Percentiles rank a stretch among this genome's conserved stretches.
These are phyloP conservation scores for Micronisus gabar DNA, from an alignment of 2,113 vertebrate species.

Conservation along the genomic window DNA sequence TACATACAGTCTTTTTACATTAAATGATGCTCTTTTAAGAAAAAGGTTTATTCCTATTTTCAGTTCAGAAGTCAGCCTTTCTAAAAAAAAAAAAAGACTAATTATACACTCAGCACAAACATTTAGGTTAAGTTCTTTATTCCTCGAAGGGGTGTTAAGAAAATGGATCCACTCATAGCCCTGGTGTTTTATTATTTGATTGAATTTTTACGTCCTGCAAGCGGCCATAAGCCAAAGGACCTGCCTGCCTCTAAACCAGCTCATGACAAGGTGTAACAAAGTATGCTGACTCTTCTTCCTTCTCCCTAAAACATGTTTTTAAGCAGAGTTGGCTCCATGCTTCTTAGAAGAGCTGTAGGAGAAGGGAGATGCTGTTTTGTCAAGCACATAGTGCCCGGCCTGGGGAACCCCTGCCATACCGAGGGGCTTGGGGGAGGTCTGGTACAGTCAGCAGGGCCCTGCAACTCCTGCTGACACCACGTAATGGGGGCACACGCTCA, in stretches of 20 bases:
- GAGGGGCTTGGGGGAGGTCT: neutral
- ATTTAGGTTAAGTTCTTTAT: neutral
- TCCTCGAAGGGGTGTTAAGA: neutral
- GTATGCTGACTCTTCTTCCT: neutral
- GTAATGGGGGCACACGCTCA: neutral
- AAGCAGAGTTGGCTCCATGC: neutral
- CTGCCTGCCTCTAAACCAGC: neutral
- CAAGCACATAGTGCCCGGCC: rapidly evolving
- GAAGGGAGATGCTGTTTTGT: neutral
- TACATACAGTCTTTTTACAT: neutral
- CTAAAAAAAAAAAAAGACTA: neutral
- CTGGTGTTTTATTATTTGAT: neutral
- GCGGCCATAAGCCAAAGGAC: neutral
- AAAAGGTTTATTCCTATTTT: neutral
- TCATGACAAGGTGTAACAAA: neutral
- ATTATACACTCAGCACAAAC: neutral
- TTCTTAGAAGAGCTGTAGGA: neutral
- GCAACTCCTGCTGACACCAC: rapidly evolving
- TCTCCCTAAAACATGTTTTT: neutral
- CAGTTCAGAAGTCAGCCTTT: neutral
- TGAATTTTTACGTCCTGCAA: neutral
- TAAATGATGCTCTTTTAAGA: neutral
- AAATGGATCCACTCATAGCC: neutral
- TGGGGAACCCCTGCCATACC: neutral
- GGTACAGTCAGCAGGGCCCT: neutral